Percentiles rank a stretch among this genome's conserved stretches.
Conservation (phyloP, 2,888 invertebrate genomes). For the Deroplatys truncata region DNA sequence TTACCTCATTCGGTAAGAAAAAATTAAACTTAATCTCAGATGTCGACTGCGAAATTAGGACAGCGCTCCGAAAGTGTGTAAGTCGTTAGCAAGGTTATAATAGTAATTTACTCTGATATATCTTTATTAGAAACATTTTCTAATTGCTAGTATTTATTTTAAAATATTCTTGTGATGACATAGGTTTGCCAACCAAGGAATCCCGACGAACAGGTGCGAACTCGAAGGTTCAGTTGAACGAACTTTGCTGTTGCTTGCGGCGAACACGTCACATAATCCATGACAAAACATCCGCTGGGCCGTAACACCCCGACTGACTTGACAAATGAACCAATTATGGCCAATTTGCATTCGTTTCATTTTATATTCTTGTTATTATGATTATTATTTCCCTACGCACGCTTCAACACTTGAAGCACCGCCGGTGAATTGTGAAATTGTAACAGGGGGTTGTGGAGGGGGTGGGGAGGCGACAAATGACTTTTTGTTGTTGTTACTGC, state of each 20-base stretch:
- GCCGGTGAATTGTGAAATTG: background rate
- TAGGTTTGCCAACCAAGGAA: background rate
- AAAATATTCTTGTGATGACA: too few species aligned
- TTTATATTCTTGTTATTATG: background rate
- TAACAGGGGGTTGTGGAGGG: background rate
- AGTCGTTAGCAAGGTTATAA: too few species aligned
- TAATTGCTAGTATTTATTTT: too few species aligned
- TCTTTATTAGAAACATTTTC: too few species aligned
- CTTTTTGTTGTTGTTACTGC: background rate
- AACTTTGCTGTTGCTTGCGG: background rate
- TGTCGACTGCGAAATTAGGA: too few species aligned
- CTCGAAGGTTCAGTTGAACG: background rate
- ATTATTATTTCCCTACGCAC: background rate
- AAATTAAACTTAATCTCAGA: too few species aligned
- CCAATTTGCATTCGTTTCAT: constrained; percentile 1
- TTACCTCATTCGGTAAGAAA: too few species aligned
- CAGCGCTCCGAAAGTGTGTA: too few species aligned
- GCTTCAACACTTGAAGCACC: background rate
- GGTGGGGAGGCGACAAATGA: background rate
- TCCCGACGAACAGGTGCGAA: background rate
- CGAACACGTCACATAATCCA: background rate
- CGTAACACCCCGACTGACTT: background rate
- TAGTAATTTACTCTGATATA: too few species aligned
- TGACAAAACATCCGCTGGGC: background rate
- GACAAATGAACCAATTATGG: constrained; percentile 1